Evolutionary conservation across 1,140 invertebrate genomes (phyloP).

Genomic region (Pararge aegeria): DNA sequence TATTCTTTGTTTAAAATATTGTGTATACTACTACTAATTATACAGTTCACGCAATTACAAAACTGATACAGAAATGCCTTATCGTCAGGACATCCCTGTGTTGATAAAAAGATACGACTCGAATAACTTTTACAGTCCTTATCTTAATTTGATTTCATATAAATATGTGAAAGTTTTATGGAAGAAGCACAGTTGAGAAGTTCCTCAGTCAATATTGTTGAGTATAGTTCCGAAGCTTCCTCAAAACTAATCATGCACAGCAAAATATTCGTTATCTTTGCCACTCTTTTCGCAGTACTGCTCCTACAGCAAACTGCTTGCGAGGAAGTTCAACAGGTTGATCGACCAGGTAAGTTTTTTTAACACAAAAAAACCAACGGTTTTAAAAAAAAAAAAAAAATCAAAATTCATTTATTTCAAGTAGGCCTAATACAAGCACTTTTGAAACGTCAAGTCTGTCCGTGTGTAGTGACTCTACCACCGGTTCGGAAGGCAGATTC

Average conservation of each 20-base stretch:
- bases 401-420: no score
- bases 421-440: no score
- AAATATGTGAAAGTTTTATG: background rate
- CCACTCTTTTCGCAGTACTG: conserved; percentile 7
- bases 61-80: background rate
- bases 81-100: background rate
- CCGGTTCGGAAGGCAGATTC: no score
- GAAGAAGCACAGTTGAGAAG: conserved; percentile 7
- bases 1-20: no score
- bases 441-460: no score
- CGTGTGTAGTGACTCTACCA: no score
- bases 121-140: background rate
- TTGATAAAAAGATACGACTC: background rate
- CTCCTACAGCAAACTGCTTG: conserved; percentile 4
- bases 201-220: background rate
- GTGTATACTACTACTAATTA: no score
- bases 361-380: no score
- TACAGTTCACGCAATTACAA: no score
- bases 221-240: background rate
- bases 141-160: conserved; percentile 16
- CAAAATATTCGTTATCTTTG: conserved; percentile 9
- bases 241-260: conserved; percentile 6
- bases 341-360: background rate
- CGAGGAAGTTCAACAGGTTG: background rate
- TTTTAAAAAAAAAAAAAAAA: no score